Evolutionary conservation across 2,113 vertebrate species (phyloP).

Genomic region (Trinectes maculatus): DNA sequence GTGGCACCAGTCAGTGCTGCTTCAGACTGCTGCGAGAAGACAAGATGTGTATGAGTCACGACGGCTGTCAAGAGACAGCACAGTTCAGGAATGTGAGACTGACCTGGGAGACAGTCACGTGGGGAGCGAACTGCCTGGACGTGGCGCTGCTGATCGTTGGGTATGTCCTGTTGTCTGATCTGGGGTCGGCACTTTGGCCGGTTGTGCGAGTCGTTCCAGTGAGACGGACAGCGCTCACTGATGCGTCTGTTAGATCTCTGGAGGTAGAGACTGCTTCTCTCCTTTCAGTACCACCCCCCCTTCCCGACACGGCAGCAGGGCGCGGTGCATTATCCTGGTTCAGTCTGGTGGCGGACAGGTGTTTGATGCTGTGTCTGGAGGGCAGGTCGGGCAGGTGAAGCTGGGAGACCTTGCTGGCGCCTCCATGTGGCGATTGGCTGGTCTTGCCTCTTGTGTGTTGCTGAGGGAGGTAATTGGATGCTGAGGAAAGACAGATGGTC

Average conservation of each 20-base stretch:
- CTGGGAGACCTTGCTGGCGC: slow-evolving; percentile 50
- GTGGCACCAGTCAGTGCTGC: not conserved
- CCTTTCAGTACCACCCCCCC: slow-evolving; percentile 60
- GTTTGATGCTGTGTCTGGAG: slow-evolving; percentile 53
- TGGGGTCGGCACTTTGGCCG: not conserved
- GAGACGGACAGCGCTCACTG: not conserved
- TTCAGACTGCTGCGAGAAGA: slow-evolving; percentile 13
- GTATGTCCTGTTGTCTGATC: not conserved
- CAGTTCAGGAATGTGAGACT: slow-evolving; percentile 1
- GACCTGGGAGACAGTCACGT: slow-evolving; percentile 38
- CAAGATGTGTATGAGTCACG: not conserved
- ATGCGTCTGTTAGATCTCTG: slow-evolving; percentile 8
- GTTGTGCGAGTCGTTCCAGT: not conserved
- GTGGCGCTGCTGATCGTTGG: not conserved
- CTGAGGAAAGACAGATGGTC: slow-evolving; percentile 43
- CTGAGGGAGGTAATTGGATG: slow-evolving; percentile 51
- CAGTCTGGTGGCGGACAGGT: slow-evolving; percentile 32
- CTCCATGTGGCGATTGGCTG: slow-evolving; percentile 1
- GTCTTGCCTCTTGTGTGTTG: slow-evolving; percentile 52
- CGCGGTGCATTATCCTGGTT: not conserved
- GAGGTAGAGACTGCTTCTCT: slow-evolving; percentile 48
- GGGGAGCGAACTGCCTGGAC: slow-evolving; percentile 1
- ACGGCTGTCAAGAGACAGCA: not conserved
- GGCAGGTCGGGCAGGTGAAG: slow-evolving; percentile 71
- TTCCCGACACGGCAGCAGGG: not conserved